These are phyloP conservation scores for Watsonalla cultraria DNA, from an alignment of 2,888 invertebrate genomes.

Conservation along the genomic window DNA sequence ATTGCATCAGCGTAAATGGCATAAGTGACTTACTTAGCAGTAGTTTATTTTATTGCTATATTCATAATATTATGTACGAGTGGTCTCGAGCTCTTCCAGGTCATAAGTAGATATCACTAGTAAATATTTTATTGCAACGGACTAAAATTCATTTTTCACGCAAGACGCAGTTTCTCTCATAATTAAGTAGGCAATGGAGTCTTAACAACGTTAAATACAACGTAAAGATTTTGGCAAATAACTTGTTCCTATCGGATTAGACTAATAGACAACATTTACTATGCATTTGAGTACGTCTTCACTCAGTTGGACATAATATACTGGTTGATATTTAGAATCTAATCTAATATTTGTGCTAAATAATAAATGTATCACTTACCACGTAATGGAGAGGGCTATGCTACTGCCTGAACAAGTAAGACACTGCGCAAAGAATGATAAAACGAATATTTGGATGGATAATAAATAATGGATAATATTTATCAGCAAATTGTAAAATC, in stretches of 20 bases:
- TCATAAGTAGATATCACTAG: no score
- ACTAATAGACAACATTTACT: conserved; percentile 4
- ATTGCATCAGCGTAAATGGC: conserved; percentile 26
- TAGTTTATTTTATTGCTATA: conserved; percentile 30
- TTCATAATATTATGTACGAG: conserved; percentile 13
- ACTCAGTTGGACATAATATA: not conserved
- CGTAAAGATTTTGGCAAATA: conserved; percentile 38
- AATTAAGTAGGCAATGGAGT: conserved; percentile 36
- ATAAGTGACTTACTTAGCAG: conserved; percentile 30
- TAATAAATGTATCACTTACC: conserved; percentile 7
- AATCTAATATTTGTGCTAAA: conserved; percentile 35
- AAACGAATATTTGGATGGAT: not conserved
- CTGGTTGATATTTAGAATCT: conserved; percentile 1
- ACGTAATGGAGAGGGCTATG: not conserved
- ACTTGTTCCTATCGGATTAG: conserved; percentile 8
- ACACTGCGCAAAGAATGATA: not conserved
- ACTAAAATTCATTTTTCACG: conserved; percentile 38
- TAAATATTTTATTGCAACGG: conserved; percentile 6
- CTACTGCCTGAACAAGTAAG: conserved; percentile 1
- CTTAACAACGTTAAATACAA: conserved; percentile 30
- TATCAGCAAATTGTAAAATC: conserved; percentile 1
- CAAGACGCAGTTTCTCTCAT: conserved; percentile 38
- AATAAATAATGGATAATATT: not conserved
- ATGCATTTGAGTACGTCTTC: conserved; percentile 5
- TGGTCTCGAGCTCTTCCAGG: not conserved